Conservation (phyloP, 2,113 vertebrate species). For the Mormoops blainvillei region DNA sequence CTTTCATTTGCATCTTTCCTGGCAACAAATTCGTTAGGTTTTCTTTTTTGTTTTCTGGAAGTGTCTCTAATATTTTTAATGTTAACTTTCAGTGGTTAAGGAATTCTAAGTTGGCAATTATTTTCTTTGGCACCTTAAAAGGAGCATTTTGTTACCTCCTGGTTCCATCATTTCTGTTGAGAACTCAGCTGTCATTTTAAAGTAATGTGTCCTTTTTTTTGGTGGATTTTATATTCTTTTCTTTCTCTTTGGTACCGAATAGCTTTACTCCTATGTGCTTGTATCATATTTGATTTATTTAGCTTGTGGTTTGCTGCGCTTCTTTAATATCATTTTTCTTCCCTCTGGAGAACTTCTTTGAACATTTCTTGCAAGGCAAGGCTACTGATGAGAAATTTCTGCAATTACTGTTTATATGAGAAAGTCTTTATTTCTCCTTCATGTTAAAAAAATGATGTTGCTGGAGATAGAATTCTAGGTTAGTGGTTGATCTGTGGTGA, state of each 20-base stretch:
- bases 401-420: not conserved
- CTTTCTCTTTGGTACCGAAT: not conserved
- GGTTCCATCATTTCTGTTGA: not conserved
- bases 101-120: not conserved
- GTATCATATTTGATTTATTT: not conserved
- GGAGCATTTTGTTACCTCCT: not conserved
- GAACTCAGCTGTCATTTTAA: not conserved
- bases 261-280: not conserved
- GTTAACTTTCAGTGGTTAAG: not conserved
- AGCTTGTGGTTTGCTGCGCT: not conserved
- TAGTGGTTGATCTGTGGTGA: not conserved
- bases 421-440: not conserved
- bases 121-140: not conserved
- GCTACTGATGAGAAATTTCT: not conserved
- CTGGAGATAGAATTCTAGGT: not conserved
- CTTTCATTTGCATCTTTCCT: not conserved
- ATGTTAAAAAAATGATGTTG: not conserved
- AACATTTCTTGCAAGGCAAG: not conserved
- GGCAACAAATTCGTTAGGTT: not conserved
- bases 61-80: not conserved
- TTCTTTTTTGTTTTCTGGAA: not conserved
- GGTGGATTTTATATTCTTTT: not conserved
- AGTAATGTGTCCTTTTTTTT: not conserved
- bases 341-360: not conserved
- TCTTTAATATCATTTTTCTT: not conserved